Percentiles rank a stretch among this genome's conserved stretches.
Evolutionary conservation across 2,113 vertebrate species (phyloP).

Genomic region (Dromaius novaehollandiae): DNA sequence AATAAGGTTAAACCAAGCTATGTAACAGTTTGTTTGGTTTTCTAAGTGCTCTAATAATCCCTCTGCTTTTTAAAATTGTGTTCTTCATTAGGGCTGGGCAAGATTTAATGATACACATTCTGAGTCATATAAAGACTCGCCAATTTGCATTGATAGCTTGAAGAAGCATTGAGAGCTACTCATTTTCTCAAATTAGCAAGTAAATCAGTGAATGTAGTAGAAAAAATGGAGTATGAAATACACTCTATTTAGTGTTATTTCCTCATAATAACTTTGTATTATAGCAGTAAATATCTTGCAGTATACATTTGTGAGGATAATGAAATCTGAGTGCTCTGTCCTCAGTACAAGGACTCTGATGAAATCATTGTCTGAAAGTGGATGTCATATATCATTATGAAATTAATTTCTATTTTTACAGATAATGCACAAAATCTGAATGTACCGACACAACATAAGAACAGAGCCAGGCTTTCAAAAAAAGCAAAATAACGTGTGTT

Average conservation of each 20-base stretch:
- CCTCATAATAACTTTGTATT: not conserved
- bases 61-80: not conserved
- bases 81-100: slow-evolving; percentile 14
- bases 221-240: slow-evolving; percentile 9
- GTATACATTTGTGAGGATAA: not conserved
- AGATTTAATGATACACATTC: slow-evolving; percentile 6
- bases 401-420: not conserved
- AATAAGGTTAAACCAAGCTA: not conserved
- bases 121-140: slow-evolving; percentile 44
- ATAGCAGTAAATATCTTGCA: slow-evolving; percentile 31
- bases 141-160: slow-evolving; percentile 61
- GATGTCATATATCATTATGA: not conserved
- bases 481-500: not conserved
- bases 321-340: not conserved
- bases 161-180: slow-evolving; percentile 57
- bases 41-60: not conserved
- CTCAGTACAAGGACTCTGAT: not conserved
- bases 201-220: slow-evolving; percentile 26
- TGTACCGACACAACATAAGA: not conserved
- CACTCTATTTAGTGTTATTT: not conserved
- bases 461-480: not conserved
- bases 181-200: slow-evolving; percentile 60
- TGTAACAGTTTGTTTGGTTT: not conserved
- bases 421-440: not conserved
- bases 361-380: not conserved